phyloP scores from a whole-genome alignment of 2,113 vertebrate genomes.

The Pseudolaguvia tuberculata region DNA sequence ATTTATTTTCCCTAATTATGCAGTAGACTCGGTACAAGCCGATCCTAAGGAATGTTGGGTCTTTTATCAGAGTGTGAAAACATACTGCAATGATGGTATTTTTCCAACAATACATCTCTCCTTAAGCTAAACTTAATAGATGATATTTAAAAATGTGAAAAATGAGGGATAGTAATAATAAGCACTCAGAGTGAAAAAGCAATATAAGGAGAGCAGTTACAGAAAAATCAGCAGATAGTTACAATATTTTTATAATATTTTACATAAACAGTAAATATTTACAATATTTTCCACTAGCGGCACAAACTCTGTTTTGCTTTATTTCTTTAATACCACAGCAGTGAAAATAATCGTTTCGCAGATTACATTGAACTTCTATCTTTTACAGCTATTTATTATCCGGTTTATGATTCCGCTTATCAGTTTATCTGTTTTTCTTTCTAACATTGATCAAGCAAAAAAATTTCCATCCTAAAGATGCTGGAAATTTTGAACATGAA shows the following conservation, averaged over 20 bases:
- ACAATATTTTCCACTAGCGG: neutral
- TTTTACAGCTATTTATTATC: neutral
- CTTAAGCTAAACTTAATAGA: neutral
- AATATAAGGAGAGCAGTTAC: neutral
- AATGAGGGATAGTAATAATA: too few relatives aligned
- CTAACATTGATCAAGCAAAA: neutral
- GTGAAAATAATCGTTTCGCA: neutral
- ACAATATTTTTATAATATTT: neutral
- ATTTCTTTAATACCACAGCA: neutral
- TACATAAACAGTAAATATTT: neutral
- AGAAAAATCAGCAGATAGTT: neutral
- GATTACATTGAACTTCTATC: neutral
- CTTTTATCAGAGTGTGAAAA: neutral
- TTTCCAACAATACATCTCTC: neutral
- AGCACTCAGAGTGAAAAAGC: too few relatives aligned
- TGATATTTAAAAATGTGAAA: neutral
- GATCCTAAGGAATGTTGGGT: constrained; percentile 3
- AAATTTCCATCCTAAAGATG: neutral
- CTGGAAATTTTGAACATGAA: neutral
- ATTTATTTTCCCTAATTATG: neutral
- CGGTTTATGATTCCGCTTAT: neutral
- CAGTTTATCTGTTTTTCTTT: neutral
- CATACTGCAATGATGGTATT: neutral
- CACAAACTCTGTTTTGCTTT: neutral
- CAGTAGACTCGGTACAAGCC: neutral